These are phyloP conservation scores for Spea bombifrons DNA, from an alignment of 2,113 vertebrate species.

Conservation along the genomic window DNA sequence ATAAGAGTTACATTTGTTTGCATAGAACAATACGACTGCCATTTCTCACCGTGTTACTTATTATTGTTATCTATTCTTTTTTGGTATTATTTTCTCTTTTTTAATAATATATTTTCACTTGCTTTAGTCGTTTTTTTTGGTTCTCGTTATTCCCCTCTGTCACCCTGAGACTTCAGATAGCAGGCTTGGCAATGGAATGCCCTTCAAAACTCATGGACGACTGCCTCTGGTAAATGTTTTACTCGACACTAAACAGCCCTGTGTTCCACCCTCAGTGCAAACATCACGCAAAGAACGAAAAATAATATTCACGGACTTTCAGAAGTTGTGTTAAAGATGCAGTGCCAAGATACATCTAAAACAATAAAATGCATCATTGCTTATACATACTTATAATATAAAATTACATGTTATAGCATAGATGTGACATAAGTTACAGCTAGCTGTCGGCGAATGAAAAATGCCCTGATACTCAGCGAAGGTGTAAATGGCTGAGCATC, in stretches of 20 bases:
- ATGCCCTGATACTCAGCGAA: too few species aligned
- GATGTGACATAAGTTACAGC: too few species aligned
- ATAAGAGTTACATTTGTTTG: too few species aligned
- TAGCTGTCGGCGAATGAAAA: too few species aligned
- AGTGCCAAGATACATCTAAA: neutral
- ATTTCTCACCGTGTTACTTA: too few species aligned
- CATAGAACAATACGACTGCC: too few species aligned
- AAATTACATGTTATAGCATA: too few species aligned
- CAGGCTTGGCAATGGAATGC: constrained; percentile 64
- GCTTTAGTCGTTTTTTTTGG: neutral
- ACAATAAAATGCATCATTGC: too few species aligned
- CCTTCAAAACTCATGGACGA: constrained; percentile 60
- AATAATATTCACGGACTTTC: constrained; percentile 51
- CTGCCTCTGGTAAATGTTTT: constrained; percentile 73
- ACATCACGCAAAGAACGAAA: constrained; percentile 62
- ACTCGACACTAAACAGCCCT: constrained; percentile 63
- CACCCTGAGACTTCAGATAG: constrained; percentile 20
- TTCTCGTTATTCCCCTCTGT: constrained; percentile 1
- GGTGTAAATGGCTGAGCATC: too few species aligned
- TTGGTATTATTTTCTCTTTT: too few species aligned
- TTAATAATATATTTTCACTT: neutral
- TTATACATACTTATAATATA: too few species aligned
- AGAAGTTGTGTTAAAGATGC: constrained; percentile 28
- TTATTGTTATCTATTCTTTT: too few species aligned
- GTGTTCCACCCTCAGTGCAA: constrained; percentile 76